A percentile compares a stretch with the other conserved stretches of the same genome.
phyloP scores from a whole-genome alignment of 1,140 invertebrate species.

The Coboldia fuscipes region DNA sequence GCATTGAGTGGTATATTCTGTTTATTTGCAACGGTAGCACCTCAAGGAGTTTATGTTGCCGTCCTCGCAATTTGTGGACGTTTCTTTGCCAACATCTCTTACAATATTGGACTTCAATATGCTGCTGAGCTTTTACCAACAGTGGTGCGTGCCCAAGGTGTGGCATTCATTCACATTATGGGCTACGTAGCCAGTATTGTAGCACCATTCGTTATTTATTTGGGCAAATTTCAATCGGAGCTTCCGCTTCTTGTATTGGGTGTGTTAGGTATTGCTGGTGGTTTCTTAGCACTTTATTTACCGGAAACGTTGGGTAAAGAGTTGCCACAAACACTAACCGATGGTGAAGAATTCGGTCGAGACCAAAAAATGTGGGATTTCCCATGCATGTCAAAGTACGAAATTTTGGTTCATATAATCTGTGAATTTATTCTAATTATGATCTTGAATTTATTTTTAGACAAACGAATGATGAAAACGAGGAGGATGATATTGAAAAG shows the following conservation, averaged over 20 bases:
- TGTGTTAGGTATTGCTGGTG: slow-evolving; percentile 44
- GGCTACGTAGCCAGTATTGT: slow-evolving; percentile 65
- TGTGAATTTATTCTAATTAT: no score
- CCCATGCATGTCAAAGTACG: slow-evolving; percentile 44
- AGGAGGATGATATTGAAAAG: slow-evolving; percentile 13
- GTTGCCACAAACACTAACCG: slow-evolving; percentile 57
- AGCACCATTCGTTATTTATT: slow-evolving; percentile 61
- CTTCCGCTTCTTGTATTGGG: slow-evolving; percentile 57
- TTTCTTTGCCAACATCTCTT: slow-evolving; percentile 68
- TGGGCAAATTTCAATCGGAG: slow-evolving; percentile 40
- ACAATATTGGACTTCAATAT: slow-evolving; percentile 76
- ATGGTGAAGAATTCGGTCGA: slow-evolving; percentile 65
- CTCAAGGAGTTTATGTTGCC: slow-evolving; percentile 39
- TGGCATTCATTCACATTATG: slow-evolving; percentile 65
- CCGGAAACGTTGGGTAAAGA: slow-evolving; percentile 68
- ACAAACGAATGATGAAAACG: slow-evolving; percentile 13
- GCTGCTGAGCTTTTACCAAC: slow-evolving; percentile 71
- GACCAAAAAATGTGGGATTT: slow-evolving; percentile 57
- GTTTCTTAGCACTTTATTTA: slow-evolving; percentile 45
- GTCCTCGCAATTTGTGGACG: slow-evolving; percentile 53
- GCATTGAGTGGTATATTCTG: slow-evolving; percentile 59
- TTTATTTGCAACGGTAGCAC: slow-evolving; percentile 35
- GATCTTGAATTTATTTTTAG: slow-evolving; percentile 13
- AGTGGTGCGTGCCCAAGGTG: slow-evolving; percentile 62
- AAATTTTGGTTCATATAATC: slow-evolving; percentile 4